Conservation (phyloP, 2,113 vertebrate species). For the Glareola pratincola region DNA sequence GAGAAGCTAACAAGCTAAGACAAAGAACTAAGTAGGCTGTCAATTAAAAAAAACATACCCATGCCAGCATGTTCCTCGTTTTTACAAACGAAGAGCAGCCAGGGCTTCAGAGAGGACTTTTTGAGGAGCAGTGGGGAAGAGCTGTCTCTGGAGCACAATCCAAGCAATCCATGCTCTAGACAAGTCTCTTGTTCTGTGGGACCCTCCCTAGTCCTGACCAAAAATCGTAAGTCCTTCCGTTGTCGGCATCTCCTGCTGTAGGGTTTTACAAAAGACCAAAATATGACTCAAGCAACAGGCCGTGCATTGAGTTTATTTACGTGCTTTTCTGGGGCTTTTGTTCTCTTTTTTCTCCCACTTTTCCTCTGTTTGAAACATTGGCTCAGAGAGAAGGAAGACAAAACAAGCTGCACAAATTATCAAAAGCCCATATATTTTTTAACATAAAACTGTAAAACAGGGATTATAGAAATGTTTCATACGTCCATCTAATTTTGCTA, state of each 20-base stretch:
- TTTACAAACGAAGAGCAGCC: not conserved
- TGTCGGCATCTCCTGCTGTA: not conserved
- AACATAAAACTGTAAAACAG: not conserved
- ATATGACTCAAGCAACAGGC: not conserved
- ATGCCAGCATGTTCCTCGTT: not conserved
- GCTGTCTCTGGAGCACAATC: not conserved
- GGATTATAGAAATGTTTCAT: not conserved
- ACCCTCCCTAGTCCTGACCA: not conserved
- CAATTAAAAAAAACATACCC: not conserved
- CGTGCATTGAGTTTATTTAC: not conserved
- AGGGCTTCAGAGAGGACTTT: not conserved
- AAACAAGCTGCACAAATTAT: not conserved
- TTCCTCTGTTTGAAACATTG: not conserved
- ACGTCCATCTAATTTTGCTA: not conserved
- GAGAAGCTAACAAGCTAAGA: not conserved
- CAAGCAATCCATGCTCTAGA: not conserved
- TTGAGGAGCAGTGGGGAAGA: not conserved
- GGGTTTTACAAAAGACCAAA: not conserved
- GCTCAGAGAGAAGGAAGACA: not conserved
- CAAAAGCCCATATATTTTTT: not conserved
- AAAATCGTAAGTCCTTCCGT: not conserved
- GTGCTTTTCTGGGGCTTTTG: not conserved
- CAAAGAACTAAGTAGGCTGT: not conserved
- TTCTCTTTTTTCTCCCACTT: not conserved
- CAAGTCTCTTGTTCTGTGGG: not conserved